phyloP scores from a whole-genome alignment of 2,888 invertebrate species.

The Endomychus coccineus region DNA sequence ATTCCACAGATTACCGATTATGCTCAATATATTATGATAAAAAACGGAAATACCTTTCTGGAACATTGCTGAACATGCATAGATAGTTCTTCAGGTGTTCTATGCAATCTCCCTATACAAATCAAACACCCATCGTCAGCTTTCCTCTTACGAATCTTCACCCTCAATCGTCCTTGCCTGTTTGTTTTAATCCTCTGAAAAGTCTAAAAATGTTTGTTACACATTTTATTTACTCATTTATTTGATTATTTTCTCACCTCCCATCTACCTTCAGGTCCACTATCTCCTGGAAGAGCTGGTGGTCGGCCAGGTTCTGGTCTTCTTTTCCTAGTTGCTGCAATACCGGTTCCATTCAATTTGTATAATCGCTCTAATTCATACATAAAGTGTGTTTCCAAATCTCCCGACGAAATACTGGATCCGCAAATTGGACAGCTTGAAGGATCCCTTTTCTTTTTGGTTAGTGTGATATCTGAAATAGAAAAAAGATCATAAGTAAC shows the following conservation, averaged over 20 bases:
- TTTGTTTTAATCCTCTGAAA: slow-evolving; percentile 65
- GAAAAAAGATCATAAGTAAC: too few species aligned
- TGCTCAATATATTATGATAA: too few species aligned
- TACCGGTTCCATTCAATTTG: slow-evolving; percentile 49
- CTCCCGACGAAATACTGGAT: slow-evolving; percentile 56
- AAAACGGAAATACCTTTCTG: slow-evolving; percentile 49
- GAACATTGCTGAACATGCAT: slow-evolving; percentile 58
- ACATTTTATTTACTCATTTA: too few species aligned
- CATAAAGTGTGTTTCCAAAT: slow-evolving; percentile 61
- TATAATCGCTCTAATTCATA: slow-evolving; percentile 63
- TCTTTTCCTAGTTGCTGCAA: slow-evolving; percentile 44
- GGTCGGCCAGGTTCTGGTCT: slow-evolving; percentile 39
- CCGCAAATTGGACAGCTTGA: slow-evolving; percentile 63
- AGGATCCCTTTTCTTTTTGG: slow-evolving; percentile 41
- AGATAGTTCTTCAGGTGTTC: slow-evolving; percentile 54
- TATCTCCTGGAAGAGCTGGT: slow-evolving; percentile 43
- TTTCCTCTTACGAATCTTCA: slow-evolving; percentile 60
- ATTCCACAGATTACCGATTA: too few species aligned
- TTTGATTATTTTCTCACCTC: slow-evolving; percentile 49
- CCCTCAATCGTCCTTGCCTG: slow-evolving; percentile 58
- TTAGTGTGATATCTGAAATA: slow-evolving; percentile 30
- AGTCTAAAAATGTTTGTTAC: slow-evolving; percentile 52
- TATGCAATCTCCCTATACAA: slow-evolving; percentile 51
- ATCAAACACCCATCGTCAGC: slow-evolving; percentile 61
- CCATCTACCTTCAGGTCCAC: slow-evolving; percentile 56